Evolutionary conservation across 2,888 invertebrate species (phyloP).

Genomic region (Spodoptera exigua): DNA sequence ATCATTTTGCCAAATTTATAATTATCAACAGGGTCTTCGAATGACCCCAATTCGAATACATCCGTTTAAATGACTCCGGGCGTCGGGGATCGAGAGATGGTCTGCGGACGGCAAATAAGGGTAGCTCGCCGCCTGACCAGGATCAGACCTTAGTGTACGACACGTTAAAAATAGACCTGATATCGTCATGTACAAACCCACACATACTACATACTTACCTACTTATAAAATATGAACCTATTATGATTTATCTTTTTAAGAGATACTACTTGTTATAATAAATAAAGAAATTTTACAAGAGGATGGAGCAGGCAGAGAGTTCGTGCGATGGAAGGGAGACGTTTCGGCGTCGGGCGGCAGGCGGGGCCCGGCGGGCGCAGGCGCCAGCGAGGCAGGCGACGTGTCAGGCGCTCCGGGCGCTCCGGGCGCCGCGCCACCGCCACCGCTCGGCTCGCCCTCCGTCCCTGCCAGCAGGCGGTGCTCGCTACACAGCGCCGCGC

Average conservation of each 20-base stretch:
- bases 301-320: background rate
- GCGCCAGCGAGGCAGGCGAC: slow-evolving; percentile 3
- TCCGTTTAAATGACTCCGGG: too few species aligned
- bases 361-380: background rate
- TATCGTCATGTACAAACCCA: too few species aligned
- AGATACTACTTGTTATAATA: background rate
- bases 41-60: too few species aligned
- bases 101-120: too few species aligned
- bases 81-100: too few species aligned
- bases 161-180: too few species aligned
- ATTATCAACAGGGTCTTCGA: slow-evolving; percentile 1
- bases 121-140: too few species aligned
- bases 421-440: slow-evolving; percentile 3
- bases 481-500: slow-evolving; percentile 71
- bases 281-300: slow-evolving; percentile 9
- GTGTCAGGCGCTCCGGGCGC: slow-evolving; percentile 7
- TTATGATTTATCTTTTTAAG: too few species aligned
- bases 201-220: too few species aligned
- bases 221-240: too few species aligned
- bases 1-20: slow-evolving; percentile 13
- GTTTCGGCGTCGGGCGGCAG: slow-evolving; percentile 5
- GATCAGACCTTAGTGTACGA: too few species aligned
- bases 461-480: slow-evolving; percentile 59
- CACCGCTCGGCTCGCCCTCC: background rate
- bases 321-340: background rate